Evolutionary conservation across 2,888 invertebrate genomes (phyloP), one percentile per base, ranked within the genome.

Genomic region (Psylliodes chrysocephalus): DNA sequence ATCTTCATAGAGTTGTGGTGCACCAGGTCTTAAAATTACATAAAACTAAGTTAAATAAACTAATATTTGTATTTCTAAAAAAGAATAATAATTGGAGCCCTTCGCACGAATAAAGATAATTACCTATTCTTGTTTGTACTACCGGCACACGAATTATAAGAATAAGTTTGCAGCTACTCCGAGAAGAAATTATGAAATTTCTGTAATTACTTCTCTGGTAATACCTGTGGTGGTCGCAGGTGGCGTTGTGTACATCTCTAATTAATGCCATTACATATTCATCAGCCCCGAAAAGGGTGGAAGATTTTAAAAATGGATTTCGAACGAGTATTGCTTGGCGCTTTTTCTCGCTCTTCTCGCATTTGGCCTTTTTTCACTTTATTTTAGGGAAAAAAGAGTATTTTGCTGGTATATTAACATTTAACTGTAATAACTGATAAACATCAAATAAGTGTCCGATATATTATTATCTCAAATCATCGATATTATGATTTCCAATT

Each of bases 231-330:
- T 73, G 80, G 79, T 75, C 81, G 81, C 82, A 82, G 82, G 82
- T 82, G 82, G 78, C 77, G 77, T 77, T 76, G 73, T 75, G 71
- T 77, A 78, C 79, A 78, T 81, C 80, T 81, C 81, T 81, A 82
- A 82, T 82, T 82, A 82, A 81, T 81, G 77, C 78, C 81, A 82
- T 82, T 82, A 81, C 82, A 79, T 81, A 82, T 82, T 82, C 81
- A 81, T 81, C 81, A 81, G 77, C 70, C 71, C 65, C 66, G 71
- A 66, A 67, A 74, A 73, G 75, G 75, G 63, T 64, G 54, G 49
- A 62, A 55, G 56, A 61, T 61, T 68, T 73, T 70, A 73, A 74
- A 74, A 74, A 72, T 74, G 69, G 63, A 63, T 66, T 49, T 30
- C 17, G 22, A 44, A 22, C 56, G 35, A 42, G 40, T 19, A 18